Base-by-base conservation (phyloP, 2,797 vertebrate genomes). In the Emys orbicularis region DNA sequence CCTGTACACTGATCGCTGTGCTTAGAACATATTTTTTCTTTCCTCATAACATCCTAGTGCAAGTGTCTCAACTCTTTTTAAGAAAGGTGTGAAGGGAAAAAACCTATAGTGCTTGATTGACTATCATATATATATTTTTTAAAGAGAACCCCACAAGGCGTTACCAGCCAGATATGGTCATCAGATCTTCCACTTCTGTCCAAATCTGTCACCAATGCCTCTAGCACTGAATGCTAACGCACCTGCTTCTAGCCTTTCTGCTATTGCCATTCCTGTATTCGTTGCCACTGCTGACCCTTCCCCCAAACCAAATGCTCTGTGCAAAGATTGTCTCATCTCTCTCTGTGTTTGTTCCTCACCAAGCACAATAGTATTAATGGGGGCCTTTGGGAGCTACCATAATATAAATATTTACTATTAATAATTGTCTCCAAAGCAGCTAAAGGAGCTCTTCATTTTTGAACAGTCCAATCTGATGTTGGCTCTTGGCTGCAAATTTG, bases 1-100 rank as follows among this genome's bases (percentile, higher is more conserved):
- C n/a, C n/a, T 65, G 19, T 41, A 77, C 5, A 0, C 25, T 44
- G 47, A 31, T 12, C 0, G 0, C 52, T 83, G 6, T 0, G 1
- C 29, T 31, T 31, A 15, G 57, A 59, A 31, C 57, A 59, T 27
- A 31, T 23, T 56, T 84, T 12, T 47, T 53, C 3, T 37, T 88
- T 84, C 29, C 34, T 74, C 16, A 23, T 10, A 83, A 27, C 34
- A 37, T 53, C 6, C 21, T 49, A 9, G 56, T 52, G 65, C n/a
- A 90, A 94, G 57, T 7, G 23, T 37, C 89, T 90, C 54, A 52
- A 18, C 2, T 1, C 25, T 86, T 13, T 74, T 91, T 92, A 89
- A 81, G 27, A 50, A 83, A 89, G 31, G 16, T 31, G 93, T 56
- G 53, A 85, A 47, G 49, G 47, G 12, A n/a, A 13, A 47, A 21